phyloP scores from a whole-genome alignment of 2,113 vertebrate species.

The Asarcornis scutulata region DNA sequence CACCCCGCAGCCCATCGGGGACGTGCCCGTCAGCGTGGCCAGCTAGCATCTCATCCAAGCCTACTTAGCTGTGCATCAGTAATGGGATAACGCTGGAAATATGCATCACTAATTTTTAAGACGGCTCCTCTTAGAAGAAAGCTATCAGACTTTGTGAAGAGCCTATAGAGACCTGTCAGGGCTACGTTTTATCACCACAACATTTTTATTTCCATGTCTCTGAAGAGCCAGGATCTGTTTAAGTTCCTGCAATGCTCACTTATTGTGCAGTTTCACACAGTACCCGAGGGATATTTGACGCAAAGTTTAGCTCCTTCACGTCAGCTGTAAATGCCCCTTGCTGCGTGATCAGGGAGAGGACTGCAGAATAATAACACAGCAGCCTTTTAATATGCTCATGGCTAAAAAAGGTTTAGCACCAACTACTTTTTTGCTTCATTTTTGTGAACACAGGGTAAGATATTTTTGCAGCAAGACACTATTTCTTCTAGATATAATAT shows the following conservation, averaged over 20 bases:
- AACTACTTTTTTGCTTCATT: not conserved
- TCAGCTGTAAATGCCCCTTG: not conserved
- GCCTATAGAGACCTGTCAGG: constrained; percentile 30
- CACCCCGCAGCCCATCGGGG: not conserved
- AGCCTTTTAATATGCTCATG: not conserved
- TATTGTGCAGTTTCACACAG: constrained; percentile 36
- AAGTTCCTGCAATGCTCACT: constrained; percentile 25
- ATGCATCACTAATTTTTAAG: constrained; percentile 36
- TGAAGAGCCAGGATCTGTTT: not conserved
- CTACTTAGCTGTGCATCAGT: not conserved
- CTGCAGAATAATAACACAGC: not conserved
- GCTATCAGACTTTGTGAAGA: not conserved
- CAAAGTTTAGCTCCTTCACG: constrained; percentile 17
- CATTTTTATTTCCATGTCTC: constrained; percentile 36
- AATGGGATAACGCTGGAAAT: not conserved
- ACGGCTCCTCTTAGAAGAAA: not conserved
- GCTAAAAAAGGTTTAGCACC: not conserved
- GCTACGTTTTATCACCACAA: not conserved
- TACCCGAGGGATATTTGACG: constrained; percentile 33
- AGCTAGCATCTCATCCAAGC: not conserved
- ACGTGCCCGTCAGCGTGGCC: fast-evolving
- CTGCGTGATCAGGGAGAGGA: not conserved
- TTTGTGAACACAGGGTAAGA: not conserved
- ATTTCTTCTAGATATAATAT: not conserved
- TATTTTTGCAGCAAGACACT: not conserved